Conservation (phyloP, 2,113 vertebrate species). For the Xiphorhynchus elegans region DNA sequence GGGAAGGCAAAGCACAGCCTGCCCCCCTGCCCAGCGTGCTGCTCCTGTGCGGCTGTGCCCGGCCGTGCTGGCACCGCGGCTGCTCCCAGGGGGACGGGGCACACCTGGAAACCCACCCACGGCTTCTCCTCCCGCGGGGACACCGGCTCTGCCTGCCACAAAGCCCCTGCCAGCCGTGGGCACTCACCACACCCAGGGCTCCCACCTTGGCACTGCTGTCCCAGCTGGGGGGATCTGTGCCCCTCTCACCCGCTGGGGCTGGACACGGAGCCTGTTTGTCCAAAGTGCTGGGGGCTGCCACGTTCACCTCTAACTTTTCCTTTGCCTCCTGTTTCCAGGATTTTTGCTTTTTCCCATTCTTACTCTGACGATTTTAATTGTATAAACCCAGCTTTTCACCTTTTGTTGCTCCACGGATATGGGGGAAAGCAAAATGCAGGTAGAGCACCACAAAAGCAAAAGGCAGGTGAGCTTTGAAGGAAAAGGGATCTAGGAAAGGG, state of each 20-base stretch:
- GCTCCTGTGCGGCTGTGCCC: slow-evolving; percentile 4
- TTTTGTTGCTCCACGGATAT: slow-evolving; percentile 44
- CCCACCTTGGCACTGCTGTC: not conserved
- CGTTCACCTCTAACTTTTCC: not conserved
- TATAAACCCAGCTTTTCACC: slow-evolving; percentile 57
- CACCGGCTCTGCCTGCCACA: not conserved
- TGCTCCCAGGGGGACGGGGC: not conserved
- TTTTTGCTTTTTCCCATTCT: slow-evolving; percentile 10
- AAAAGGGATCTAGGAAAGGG: slow-evolving; percentile 48
- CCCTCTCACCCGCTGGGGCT: not conserved
- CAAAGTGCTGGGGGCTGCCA: not conserved
- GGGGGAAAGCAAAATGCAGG: slow-evolving; percentile 55
- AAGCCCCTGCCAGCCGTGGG: not conserved
- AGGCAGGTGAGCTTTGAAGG: slow-evolving; percentile 68
- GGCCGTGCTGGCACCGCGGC: not conserved
- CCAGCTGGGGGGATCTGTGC: not conserved
- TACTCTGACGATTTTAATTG: slow-evolving; percentile 47
- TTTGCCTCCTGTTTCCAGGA: slow-evolving; percentile 33
- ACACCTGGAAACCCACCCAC: slow-evolving; percentile 15
- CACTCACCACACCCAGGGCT: not conserved
- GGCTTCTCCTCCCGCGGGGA: not conserved
- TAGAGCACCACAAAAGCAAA: slow-evolving; percentile 57
- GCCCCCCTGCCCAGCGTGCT: slow-evolving; percentile 3
- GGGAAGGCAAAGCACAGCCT: slow-evolving; percentile 51
- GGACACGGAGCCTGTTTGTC: not conserved